These are phyloP conservation scores for Eupeodes luniger DNA, from an alignment of 2,888 invertebrate species.

Conservation along the genomic window DNA sequence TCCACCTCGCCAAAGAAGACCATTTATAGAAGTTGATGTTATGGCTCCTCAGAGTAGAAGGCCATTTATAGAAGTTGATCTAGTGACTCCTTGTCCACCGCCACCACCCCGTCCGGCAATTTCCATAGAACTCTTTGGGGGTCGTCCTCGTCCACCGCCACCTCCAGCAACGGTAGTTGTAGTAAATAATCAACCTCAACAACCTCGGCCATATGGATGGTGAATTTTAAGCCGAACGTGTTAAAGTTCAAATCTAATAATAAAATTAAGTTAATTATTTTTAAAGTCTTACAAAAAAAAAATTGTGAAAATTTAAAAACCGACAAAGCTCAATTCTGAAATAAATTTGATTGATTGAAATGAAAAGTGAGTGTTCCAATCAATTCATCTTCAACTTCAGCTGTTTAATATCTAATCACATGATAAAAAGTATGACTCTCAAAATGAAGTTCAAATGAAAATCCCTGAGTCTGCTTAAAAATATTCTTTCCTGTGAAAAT, in stretches of 20 bases:
- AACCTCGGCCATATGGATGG: constrained; percentile 42
- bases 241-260: background rate
- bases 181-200: constrained; percentile 43
- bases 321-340: too few species aligned
- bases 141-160: constrained; percentile 59
- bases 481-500: background rate
- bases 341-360: too few species aligned
- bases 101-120: constrained; percentile 45
- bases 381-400: too few species aligned
- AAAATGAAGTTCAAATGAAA: too few species aligned
- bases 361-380: background rate
- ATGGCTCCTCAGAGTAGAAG: background rate
- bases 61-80: background rate
- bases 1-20: background rate
- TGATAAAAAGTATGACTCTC: too few species aligned
- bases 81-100: constrained; percentile 41
- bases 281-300: background rate
- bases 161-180: constrained; percentile 40
- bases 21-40: background rate
- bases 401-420: too few species aligned
- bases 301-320: background rate
- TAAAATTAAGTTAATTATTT: background rate
- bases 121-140: constrained; percentile 54
- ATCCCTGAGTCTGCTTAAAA: background rate
- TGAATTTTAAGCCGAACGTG: background rate